Evolutionary conservation across 2,888 invertebrate genomes (phyloP).

Genomic region (Patella ulyssiponensis): DNA sequence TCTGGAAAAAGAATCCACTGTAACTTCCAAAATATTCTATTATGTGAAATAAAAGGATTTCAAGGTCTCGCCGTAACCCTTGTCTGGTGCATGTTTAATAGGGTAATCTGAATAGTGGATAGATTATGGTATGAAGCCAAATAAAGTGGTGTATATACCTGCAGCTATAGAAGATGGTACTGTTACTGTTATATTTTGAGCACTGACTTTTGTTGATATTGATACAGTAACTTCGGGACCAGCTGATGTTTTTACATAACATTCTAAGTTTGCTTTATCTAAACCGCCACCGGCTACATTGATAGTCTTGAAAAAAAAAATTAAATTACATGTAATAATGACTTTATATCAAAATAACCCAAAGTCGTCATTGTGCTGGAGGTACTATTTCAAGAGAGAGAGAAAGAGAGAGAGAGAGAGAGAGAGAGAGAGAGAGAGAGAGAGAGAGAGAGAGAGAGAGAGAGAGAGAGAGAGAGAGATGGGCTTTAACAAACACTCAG

Average conservation of each 20-base stretch:
- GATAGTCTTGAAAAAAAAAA: not conserved
- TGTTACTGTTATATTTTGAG: conserved; percentile 2
- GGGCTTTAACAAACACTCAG: not conserved
- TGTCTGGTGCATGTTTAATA: too few species aligned
- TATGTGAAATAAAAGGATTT: too few species aligned
- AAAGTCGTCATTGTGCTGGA: too few species aligned
- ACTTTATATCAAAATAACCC: too few species aligned
- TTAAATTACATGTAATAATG: not conserved
- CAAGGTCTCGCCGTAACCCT: too few species aligned
- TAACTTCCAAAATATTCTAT: too few species aligned
- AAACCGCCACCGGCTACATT: conserved; percentile 18
- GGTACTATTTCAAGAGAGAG: not conserved
- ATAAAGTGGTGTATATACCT: not conserved
- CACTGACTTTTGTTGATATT: not conserved
- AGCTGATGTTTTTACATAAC: not conserved
- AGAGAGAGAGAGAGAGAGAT: not conserved
- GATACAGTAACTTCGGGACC: not conserved
- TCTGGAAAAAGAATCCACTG: too few species aligned
- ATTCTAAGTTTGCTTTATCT: not conserved
- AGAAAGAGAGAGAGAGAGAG: not conserved
- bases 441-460: too few species aligned
- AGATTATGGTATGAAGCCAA: not conserved
- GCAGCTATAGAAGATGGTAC: not conserved
- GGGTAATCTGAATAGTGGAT: too few species aligned
- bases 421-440: not conserved